These are phyloP conservation scores for Cephalopachus bancanus DNA, from an alignment of 2,797 vertebrate genomes.

Conservation along the genomic window DNA sequence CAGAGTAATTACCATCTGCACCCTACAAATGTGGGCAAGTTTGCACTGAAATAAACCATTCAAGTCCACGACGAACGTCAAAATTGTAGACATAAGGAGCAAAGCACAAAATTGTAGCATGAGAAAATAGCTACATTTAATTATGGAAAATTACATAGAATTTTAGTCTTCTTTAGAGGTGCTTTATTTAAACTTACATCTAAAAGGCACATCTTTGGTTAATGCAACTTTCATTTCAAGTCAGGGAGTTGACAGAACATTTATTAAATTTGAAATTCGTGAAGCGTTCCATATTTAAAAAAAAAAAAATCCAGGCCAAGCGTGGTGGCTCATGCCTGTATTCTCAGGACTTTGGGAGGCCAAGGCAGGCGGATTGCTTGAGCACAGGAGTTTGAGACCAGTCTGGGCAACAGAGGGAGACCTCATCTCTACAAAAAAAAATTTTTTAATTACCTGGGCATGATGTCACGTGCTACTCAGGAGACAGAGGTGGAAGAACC, in stretches of 20 bases:
- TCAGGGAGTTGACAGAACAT: slow-evolving; percentile 72
- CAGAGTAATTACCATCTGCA: slow-evolving; percentile 88
- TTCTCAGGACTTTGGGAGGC: too few species aligned
- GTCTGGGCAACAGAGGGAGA: too few species aligned
- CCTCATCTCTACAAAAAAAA: too few species aligned
- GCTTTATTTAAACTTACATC: slow-evolving; percentile 89
- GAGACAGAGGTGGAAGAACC: too few species aligned
- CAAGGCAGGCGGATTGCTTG: too few species aligned
- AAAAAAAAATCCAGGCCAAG: too few species aligned
- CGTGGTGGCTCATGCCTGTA: too few species aligned
- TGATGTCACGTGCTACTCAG: too few species aligned
- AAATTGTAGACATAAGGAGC: slow-evolving; percentile 89
- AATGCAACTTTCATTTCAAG: slow-evolving; percentile 84
- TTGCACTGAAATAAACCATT: slow-evolving; percentile 89
- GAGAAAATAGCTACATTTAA: slow-evolving; percentile 91
- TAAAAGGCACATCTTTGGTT: slow-evolving; percentile 85
- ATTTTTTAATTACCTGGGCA: too few species aligned
- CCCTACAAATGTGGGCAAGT: slow-evolving; percentile 88
- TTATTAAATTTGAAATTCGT: slow-evolving; percentile 77
- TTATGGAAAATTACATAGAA: slow-evolving; percentile 92
- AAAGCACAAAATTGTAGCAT: slow-evolving; percentile 90
- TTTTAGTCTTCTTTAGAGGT: slow-evolving; percentile 88
- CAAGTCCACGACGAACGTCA: slow-evolving; percentile 85
- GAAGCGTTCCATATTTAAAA: too few species aligned
- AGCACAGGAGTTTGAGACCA: too few species aligned